Conservation (phyloP, 2,888 invertebrate genomes). For the Andrena praecox region DNA sequence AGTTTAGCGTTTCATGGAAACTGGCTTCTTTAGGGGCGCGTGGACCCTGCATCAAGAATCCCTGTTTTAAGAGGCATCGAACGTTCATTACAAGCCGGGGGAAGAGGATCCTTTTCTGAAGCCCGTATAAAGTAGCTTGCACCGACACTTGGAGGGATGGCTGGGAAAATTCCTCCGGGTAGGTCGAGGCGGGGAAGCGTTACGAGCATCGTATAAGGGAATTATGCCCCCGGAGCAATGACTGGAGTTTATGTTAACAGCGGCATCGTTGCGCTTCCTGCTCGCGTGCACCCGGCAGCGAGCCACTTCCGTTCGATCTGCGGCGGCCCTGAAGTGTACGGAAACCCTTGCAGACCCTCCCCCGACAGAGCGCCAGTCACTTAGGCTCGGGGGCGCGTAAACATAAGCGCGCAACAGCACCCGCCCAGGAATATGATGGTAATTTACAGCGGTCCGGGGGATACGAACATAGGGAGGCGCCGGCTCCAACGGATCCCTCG, state of each 20-base stretch:
- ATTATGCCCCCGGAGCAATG: slow-evolving; percentile 68
- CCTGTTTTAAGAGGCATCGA: background rate
- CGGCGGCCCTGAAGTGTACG: slow-evolving; percentile 23
- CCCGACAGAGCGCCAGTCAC: slow-evolving; percentile 40
- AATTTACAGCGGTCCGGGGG: slow-evolving; percentile 57
- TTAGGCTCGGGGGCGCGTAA: slow-evolving; percentile 63
- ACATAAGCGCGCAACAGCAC: slow-evolving; percentile 63
- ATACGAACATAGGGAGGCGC: slow-evolving; percentile 15
- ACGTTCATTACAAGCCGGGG: background rate
- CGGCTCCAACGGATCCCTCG: background rate
- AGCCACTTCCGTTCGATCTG: slow-evolving; percentile 74
- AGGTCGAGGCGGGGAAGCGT: slow-evolving; percentile 14
- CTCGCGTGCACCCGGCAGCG: slow-evolving; percentile 66
- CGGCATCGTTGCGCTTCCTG: slow-evolving; percentile 65
- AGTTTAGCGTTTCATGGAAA: too few relatives aligned
- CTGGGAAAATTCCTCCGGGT: slow-evolving; percentile 32
- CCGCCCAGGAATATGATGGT: slow-evolving; percentile 47
- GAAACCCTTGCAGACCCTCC: slow-evolving; percentile 15
- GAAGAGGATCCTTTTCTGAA: background rate
- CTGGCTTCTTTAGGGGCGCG: background rate
- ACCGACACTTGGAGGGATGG: background rate
- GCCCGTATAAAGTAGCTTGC: background rate
- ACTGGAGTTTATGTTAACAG: slow-evolving; percentile 76
- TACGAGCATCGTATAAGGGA: slow-evolving; percentile 53
- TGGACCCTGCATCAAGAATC: background rate